Base-by-base conservation (phyloP, 2,113 vertebrate genomes). In the Cervus canadensis region DNA sequence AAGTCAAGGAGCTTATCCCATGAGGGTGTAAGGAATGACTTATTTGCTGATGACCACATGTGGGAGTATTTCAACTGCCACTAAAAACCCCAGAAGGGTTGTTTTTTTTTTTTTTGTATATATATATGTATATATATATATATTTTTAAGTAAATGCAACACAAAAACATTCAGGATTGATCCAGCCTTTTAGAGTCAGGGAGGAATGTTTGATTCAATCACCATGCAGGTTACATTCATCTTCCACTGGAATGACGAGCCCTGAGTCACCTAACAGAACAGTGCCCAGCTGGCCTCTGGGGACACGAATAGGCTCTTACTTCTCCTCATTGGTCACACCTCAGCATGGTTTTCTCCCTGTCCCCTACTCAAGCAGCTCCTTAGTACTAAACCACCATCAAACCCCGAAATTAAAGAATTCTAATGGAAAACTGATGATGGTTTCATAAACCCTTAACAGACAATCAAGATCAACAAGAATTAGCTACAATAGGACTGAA, bases 21-120 rank as follows among this genome's bases (percentile, higher is more conserved):
- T 43, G 28, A 7, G 89, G 64, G 36, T 93, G 25, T 87, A 60
- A 98, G 97, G 92, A 97, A 98, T 97, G 89, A 81, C 89, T 97
- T 94, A 45, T 45, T 82, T 81, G 95, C 76, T 95, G 59, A 89
- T 88, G 56, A 91, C 43, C 64, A 85, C 94, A 85, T 43, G 84
- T 88, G 92, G 45, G 82, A 78, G n/a, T 97, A 60, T 88, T 94
- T 97, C 30, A 97, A 87, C 82, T 25, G 6, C 59, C 87, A 97
- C 92, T 95, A 89, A 54, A 91, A 98, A 96, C 89, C 87, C 87
- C 62, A 94, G 28, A 26, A 85, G 62, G 93, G 62, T 40, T 40
- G 12, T 92, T 94, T 71, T 48, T 10, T 21, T 10, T 21, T 36
- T 36, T 36, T 36, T 36, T 36, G 14, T 89, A 60, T 84, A 59